Base-by-base conservation (phyloP, 2,113 vertebrate species). In the Tachysurus vachellii region DNA sequence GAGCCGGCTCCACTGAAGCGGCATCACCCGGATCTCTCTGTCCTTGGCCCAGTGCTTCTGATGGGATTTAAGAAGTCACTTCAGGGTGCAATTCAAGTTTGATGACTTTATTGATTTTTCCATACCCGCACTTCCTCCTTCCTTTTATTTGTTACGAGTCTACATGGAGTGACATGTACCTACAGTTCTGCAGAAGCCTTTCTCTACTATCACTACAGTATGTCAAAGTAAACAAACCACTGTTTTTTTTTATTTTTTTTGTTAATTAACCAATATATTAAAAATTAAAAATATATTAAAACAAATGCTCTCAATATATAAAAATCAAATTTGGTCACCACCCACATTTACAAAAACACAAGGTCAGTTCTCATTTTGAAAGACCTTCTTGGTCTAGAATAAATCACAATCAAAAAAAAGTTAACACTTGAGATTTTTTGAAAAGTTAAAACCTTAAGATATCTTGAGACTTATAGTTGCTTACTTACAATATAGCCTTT, bases 71-170 rank as follows among this genome's bases (percentile, higher is more conserved):
- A 94, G 89, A 93, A 94, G 93, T 92, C 91, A 94, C 94, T 95
- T 95, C 92, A 93, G 91, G 42, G 57, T 62, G 88, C 92, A 94
- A 93, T 95, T 94, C 92, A 94, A 94, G 92, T 95, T 94, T 95
- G 93, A 95, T 94, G 94, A 95, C 91, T 93, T 92, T 95, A 95
- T 95, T 94, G 94, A 95, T 95, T 94, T 95, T 93, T 82, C 85
- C 91, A 84, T 90, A 16, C 83, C 86, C 62, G 88, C 89, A 71
- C 87, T 66, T 75, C 87, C 89, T 84, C 64, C 85, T 90, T 88
- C 79, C 10, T 89, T 83, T 85, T 86, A 61, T 82, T 83, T 80
- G 50, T 59, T 86, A 56, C 23, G 47, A 75, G 85, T 71, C 82
- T 85, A 77, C 0, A 44, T 82, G 75, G 88, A 88, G 80, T 88